Evolutionary conservation across 2,797 vertebrate genomes (phyloP).

Genomic region (Acanthornis magna): DNA sequence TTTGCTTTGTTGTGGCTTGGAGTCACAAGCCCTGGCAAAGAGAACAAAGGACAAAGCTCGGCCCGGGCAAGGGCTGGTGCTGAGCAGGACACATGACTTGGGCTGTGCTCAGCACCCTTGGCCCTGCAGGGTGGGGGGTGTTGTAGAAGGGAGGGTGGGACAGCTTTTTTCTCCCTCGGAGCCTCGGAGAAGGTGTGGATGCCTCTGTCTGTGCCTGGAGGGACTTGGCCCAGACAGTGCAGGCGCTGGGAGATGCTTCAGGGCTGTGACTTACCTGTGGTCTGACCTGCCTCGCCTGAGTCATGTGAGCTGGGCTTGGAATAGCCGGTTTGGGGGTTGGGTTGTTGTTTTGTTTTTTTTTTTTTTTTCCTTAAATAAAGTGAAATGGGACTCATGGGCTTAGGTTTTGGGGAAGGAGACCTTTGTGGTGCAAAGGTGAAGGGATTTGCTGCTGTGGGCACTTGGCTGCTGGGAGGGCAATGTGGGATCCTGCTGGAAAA

Average conservation of each 20-base stretch:
- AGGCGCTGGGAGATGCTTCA: background rate
- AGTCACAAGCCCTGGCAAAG: background rate
- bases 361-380: background rate
- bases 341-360: background rate
- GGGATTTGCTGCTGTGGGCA: background rate
- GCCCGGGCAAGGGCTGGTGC: background rate
- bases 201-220: background rate
- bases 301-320: background rate
- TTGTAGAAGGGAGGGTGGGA: background rate
- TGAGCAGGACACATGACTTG: background rate
- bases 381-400: rapidly evolving
- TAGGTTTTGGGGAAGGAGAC: background rate
- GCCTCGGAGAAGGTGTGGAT: background rate
- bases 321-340: background rate
- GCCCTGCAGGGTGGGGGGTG: background rate
- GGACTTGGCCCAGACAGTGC: background rate
- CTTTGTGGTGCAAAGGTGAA: background rate
- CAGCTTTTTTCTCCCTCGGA: background rate
- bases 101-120: background rate
- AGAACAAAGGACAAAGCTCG: slow-evolving; percentile 5
- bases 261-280: background rate
- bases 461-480: background rate
- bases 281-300: background rate
- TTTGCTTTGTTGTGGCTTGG: slow-evolving; percentile 6
- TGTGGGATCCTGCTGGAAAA: background rate